Base-by-base conservation (phyloP, 2,888 invertebrate genomes). In the Drosophila macrospina region DNA sequence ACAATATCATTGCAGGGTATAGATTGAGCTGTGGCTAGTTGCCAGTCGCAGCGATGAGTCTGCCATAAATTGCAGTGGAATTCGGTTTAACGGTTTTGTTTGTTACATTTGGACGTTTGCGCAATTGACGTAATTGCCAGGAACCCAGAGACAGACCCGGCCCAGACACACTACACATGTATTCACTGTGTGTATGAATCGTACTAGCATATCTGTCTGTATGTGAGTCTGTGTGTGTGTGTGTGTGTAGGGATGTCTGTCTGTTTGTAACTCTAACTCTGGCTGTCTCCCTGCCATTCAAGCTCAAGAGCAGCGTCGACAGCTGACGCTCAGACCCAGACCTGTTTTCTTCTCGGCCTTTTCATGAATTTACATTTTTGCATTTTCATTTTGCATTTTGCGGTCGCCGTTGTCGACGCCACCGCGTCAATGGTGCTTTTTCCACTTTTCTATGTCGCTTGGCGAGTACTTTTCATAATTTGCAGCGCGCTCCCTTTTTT, bases 121-220 rank as follows among this genome's bases (percentile, higher is more conserved):
- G 85, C 78, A 81, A 85, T 85, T 86, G 87, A 85, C 89, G 87
- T 88, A 85, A 85, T 88, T 85, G 86, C 85, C 69, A 73, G 64
- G 60, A 44, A 50, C 41, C 41, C 39, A 60, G 16, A 54, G 37
- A 36, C 44, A 64, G 69, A 64, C 70, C 62, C 75, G 62, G 39
- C 59, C 67, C 85, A 82, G 88, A 82, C 82, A 75, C 63, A 63
- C 66, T 61, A 36, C 56, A 57, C 52, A 52, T 39, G 39, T 52
- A 52, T 30, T 39, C n/a, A 8, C 50, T 8, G 34, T 50, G 15
- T 34, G 28, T 34, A 44, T 24, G 47, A 1, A 20, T 20, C 20
- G 20, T 16, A 32, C 6, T 16, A 16, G 20, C 34, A 24, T 52
- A 41, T 59, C 41, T 52, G 15, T 51, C 13, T 44, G 34, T 52